These are phyloP conservation scores for Drosophila tropicalis DNA, from an alignment of 1,140 invertebrate species.

Conservation along the genomic window DNA sequence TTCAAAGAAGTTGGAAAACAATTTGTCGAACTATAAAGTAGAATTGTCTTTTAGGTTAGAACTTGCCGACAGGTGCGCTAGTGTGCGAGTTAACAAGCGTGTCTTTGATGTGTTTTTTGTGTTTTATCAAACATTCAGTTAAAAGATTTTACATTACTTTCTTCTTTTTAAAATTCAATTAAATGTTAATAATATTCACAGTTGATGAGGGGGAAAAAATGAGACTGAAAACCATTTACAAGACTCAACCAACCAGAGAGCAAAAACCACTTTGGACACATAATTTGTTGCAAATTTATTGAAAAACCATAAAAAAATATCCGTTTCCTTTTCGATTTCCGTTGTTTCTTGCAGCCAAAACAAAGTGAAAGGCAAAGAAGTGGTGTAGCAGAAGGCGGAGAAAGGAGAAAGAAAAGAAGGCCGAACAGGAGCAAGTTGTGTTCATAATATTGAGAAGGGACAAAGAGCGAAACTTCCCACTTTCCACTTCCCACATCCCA, in stretches of 20 bases:
- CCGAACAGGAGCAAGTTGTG: not conserved
- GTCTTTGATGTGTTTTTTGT: too few relatives aligned
- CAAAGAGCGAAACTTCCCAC: not conserved
- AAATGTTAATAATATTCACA: not conserved
- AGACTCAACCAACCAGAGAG: not conserved
- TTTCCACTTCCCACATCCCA: too few relatives aligned
- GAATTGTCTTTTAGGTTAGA: too few relatives aligned
- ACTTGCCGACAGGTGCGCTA: too few relatives aligned
- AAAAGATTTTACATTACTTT: not conserved
- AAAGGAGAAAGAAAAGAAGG: constrained; percentile 6
- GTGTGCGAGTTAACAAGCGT: too few relatives aligned
- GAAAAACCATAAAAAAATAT: constrained; percentile 68
- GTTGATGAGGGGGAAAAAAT: not conserved
- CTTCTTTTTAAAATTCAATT: not conserved
- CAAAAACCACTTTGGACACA: constrained; percentile 15
- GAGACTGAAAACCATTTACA: not conserved
- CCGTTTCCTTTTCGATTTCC: constrained; percentile 59
- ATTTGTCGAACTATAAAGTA: too few relatives aligned
- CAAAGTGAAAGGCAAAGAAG: constrained; percentile 3
- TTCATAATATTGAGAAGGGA: not conserved
- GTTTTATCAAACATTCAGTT: not conserved
- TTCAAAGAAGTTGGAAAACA: too few relatives aligned
- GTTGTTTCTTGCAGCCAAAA: constrained; percentile 46
- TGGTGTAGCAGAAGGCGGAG: not conserved
- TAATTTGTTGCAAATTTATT: constrained; percentile 74